Percentiles rank a stretch among this genome's conserved stretches.
Conservation (phyloP, 2,797 vertebrate species). For the Tadarida brasiliensis region DNA sequence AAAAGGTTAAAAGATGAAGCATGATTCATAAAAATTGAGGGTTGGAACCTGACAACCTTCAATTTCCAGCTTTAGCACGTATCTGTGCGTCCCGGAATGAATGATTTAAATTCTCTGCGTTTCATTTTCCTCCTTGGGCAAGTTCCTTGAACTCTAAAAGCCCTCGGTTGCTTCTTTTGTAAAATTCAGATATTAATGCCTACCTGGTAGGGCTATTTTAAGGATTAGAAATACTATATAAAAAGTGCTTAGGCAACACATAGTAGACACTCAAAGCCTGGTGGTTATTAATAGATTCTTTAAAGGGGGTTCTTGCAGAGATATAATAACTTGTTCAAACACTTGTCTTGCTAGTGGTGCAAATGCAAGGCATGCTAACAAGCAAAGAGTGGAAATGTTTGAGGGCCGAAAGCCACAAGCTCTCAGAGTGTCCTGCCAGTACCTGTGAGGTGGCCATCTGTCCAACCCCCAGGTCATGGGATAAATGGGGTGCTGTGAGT, state of each 20-base stretch:
- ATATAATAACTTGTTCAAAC: conserved; percentile 60
- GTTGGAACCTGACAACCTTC: not conserved
- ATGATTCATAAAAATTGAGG: not conserved
- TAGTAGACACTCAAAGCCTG: not conserved
- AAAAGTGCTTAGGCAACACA: not conserved
- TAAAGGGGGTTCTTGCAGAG: conserved; percentile 14
- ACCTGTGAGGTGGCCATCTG: not conserved
- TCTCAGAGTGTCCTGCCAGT: not conserved
- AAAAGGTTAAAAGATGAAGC: not conserved
- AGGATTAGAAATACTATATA: not conserved
- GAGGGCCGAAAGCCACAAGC: not conserved
- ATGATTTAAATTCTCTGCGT: conserved; percentile 8
- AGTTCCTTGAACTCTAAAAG: conserved; percentile 31
- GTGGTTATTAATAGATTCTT: conserved; percentile 39
- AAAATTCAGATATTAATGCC: conserved; percentile 37
- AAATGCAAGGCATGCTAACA: conserved; percentile 45
- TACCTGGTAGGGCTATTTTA: conserved; percentile 27
- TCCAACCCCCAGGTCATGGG: conserved; percentile 18
- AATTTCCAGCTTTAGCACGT: not conserved
- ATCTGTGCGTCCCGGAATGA: not conserved
- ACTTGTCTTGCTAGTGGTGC: conserved; percentile 36
- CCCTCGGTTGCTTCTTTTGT: not conserved
- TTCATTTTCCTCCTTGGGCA: not conserved
- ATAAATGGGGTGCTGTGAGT: not conserved
- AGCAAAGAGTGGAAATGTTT: conserved; percentile 14